Base-by-base conservation (phyloP, 2,797 vertebrate genomes). In the Eulemur mongoz region DNA sequence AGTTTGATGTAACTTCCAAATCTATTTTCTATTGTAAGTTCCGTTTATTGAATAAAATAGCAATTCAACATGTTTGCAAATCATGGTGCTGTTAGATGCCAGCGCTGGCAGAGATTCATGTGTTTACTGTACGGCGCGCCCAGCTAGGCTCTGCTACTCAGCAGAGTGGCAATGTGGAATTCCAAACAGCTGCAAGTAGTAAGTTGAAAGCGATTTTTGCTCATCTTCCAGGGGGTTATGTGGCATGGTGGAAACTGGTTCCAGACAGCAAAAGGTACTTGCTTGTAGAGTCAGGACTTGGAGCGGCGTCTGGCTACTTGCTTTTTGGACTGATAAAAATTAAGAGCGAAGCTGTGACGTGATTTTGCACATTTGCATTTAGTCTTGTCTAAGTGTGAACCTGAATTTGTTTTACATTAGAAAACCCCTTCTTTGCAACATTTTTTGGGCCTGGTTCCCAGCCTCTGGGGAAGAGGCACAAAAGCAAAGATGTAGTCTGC, bases 31-130 rank as follows among this genome's bases (percentile, higher is more conserved):
- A 85, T 85, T 96, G 93, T 97, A 94, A 59, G 78, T 93, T 83
- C 86, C 73, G 4, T 96, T 98, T 97, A 98, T 98, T 96, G 95
- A 98, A 96, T 93, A 96, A 97, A 98, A 98, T 92, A 97, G 98
- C 96, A 97, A 73, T 97, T 96, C 93, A 90, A 95, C 95, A 93
- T 98, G 94, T 98, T 98, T 98, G 98, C 98, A 98, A 98, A 98
- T 97, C 96, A 76, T 61, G 63, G 97, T 93, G 95, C 95, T 97
- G 92, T 94, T 91, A 52, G 90, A 96, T 97, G 98, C 96, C 97
- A 97, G 93, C 20, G 57, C 92, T 98, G 98, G 97, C 98, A 98
- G 93, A 95, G 96, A 93, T 82, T 97, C 97, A 72, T 69, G 76
- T 98, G 98, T 98, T 98, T 96, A 95, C 96, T 96, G 94, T 85